Conservation (phyloP, 2,888 invertebrate genomes). For the Pseudococcus longispinus region DNA sequence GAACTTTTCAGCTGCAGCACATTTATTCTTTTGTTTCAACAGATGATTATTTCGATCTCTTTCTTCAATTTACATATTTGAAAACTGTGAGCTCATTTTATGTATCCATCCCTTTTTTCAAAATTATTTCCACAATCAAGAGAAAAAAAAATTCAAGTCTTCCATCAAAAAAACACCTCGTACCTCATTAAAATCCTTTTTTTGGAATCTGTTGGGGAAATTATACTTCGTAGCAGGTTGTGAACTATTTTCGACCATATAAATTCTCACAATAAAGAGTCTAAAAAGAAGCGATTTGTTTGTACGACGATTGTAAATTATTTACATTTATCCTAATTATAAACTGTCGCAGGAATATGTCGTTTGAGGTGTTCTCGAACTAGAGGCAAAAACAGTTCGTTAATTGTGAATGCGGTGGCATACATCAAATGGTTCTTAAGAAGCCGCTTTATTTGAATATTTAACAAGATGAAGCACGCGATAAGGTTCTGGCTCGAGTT, state of each 20-base stretch:
- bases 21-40: no score
- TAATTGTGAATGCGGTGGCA: constrained; percentile 23
- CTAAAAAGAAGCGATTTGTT: background rate
- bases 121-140: background rate
- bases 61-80: no score
- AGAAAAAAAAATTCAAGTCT: background rate
- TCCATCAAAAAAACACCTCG: background rate
- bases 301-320: constrained; percentile 5
- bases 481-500: constrained; percentile 27
- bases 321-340: constrained; percentile 30
- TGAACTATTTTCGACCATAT: background rate
- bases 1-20: no score
- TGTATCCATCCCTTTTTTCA: no score
- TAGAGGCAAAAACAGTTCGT: constrained; percentile 18
- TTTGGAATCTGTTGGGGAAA: background rate
- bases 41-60: no score
- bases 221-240: background rate
- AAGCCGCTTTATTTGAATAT: constrained; percentile 31
- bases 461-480: constrained; percentile 34
- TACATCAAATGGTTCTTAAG: constrained; percentile 31
- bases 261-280: background rate
- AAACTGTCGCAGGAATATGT: constrained; percentile 19
- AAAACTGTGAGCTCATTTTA: no score
- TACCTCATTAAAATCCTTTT: background rate
- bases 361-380: constrained; percentile 34